Percentiles rank a stretch among this genome's conserved stretches.
These are phyloP conservation scores for Notechis scutatus DNA, from an alignment of 2,113 vertebrate species.

Conservation along the genomic window DNA sequence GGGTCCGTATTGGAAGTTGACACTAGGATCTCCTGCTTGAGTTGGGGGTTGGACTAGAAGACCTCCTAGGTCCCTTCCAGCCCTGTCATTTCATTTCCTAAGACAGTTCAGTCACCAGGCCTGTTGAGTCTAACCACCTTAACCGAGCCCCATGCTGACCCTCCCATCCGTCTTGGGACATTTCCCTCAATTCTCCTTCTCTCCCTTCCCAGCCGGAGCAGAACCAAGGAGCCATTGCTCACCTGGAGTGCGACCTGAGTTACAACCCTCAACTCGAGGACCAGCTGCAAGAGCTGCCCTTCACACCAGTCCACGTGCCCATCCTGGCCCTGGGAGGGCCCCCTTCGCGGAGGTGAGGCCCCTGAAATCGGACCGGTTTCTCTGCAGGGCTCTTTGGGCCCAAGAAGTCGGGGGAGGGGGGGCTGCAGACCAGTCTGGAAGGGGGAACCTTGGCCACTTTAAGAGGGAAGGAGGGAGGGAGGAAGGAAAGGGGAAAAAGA, in stretches of 20 bases:
- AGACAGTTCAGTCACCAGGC: background rate
- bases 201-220: conserved; percentile 37
- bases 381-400: background rate
- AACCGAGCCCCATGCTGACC: background rate
- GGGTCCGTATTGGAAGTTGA: too few relatives aligned
- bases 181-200: background rate
- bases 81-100: too few relatives aligned
- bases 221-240: conserved; percentile 60
- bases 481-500: too few relatives aligned
- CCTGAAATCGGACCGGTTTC: background rate
- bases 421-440: background rate
- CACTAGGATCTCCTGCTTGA: too few relatives aligned
- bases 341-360: conserved; percentile 76
- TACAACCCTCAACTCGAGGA: background rate
- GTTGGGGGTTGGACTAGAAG: too few relatives aligned
- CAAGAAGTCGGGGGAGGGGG: background rate
- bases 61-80: too few relatives aligned
- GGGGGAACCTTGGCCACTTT: too few relatives aligned
- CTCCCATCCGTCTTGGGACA: too few relatives aligned
- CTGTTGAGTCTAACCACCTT: background rate
- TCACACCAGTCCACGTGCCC: conserved; percentile 81
- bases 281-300: conserved; percentile 80
- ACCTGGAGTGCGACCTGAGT: conserved; percentile 76
- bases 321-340: conserved; percentile 76
- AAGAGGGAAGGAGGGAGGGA: too few relatives aligned